A percentile compares a stretch with the other conserved stretches of the same genome.
These are phyloP conservation scores for Linepithema humile DNA, from an alignment of 1,140 invertebrate species.

Conservation along the genomic window DNA sequence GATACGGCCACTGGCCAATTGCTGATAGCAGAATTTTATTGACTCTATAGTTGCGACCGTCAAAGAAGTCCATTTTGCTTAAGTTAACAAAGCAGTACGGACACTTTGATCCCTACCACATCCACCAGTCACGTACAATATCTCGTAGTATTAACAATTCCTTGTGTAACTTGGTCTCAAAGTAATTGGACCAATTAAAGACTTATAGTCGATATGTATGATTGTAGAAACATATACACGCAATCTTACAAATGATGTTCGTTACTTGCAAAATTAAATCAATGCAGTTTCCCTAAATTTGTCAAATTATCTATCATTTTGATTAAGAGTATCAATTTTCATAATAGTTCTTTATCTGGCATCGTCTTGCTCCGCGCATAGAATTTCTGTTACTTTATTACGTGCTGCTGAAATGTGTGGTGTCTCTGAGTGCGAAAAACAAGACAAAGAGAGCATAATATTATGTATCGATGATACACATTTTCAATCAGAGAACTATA, in stretches of 20 bases:
- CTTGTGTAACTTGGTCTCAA: not conserved
- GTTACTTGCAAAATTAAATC: not conserved
- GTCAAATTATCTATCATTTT: slow-evolving; percentile 1
- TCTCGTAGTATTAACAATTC: slow-evolving; percentile 31
- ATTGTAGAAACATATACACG: slow-evolving; percentile 13
- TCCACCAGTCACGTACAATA: not conserved
- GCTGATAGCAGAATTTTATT: slow-evolving; percentile 62
- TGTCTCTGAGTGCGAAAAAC: not conserved
- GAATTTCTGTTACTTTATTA: not conserved
- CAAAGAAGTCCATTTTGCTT: slow-evolving; percentile 47
- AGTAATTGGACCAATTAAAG: slow-evolving; percentile 23
- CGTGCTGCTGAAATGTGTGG: not conserved
- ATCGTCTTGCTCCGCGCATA: not conserved
- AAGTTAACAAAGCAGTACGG: not conserved
- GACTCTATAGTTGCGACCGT: slow-evolving; percentile 39
- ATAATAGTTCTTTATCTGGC: not conserved
- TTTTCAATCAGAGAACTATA: not conserved
- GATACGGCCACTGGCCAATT: slow-evolving; percentile 70
- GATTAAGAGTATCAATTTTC: slow-evolving; percentile 21
- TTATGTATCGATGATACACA: not conserved
- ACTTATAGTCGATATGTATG: slow-evolving; percentile 12
- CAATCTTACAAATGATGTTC: not conserved
- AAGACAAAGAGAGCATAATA: not conserved
- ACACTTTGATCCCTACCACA: not conserved
- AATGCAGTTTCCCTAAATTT: not conserved